Conservation (phyloP, 1,140 invertebrate species). For the Diorhabda carinulata region DNA sequence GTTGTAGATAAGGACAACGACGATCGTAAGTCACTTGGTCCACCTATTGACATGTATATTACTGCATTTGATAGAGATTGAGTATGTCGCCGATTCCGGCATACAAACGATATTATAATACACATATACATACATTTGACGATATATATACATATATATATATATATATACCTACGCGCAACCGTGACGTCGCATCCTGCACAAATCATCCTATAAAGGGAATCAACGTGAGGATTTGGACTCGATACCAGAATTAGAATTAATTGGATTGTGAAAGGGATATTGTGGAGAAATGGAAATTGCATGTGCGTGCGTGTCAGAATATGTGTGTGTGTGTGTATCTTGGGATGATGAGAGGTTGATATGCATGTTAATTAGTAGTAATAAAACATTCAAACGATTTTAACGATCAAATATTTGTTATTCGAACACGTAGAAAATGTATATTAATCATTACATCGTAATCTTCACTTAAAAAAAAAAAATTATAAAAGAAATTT, state of each 20-base stretch:
- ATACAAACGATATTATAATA: constrained; percentile 7
- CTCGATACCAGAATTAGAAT: constrained; percentile 18
- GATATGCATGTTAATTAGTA: not conserved
- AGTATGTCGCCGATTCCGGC: constrained; percentile 23
- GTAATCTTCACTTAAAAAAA: too few relatives aligned
- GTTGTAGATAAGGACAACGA: too few relatives aligned
- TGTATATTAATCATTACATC: too few relatives aligned
- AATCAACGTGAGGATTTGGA: constrained; percentile 16
- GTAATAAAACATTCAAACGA: not conserved
- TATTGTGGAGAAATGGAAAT: not conserved
- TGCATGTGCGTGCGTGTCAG: not conserved
- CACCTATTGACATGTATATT: constrained; percentile 43
- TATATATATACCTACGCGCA: not conserved
- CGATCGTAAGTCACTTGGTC: constrained; percentile 8
- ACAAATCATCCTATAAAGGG: constrained; percentile 23
- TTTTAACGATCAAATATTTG: not conserved
- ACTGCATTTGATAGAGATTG: constrained; percentile 33
- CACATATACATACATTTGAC: constrained; percentile 9
- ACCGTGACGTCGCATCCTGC: constrained; percentile 16
- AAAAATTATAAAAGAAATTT: too few relatives aligned
- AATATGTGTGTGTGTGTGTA: not conserved
- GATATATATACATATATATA: too few relatives aligned
- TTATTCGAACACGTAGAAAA: not conserved
- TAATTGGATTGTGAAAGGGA: constrained; percentile 9
- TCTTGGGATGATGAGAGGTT: not conserved